Evolutionary conservation across 2,888 invertebrate genomes (phyloP), one percentile per base, ranked within the genome.

Genomic region (Phytoseiulus persimilis): DNA sequence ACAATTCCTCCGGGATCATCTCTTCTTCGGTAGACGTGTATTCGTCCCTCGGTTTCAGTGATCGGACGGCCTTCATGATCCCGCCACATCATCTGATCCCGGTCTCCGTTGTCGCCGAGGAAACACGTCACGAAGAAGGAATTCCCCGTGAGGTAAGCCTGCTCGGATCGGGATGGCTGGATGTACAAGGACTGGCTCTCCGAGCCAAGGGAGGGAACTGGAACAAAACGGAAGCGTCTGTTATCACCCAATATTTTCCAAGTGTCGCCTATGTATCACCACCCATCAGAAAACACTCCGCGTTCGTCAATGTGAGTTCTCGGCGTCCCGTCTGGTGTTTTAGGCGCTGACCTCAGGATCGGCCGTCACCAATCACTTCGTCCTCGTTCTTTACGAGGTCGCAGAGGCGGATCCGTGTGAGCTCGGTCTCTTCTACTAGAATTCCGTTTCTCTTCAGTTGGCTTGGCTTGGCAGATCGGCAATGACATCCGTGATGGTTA

Each of bases 71-170:
- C 87, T 45, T 87, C 87, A 31, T 28, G 87, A 87, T 33, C 33
- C n/a, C 87, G 87, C 87, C 87, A 87, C 87, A 87, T 87, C 87
- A 87, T n/a, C 32, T 87, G 87, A 39, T 31, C 32, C 39, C 87
- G 87, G 32, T 87, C 87, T 32, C 11, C 87, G 87, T 87, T 14
- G 39, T 33, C 32, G 14, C 87, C 87, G 45, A 87, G 84, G 84
- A 84, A 87, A 31, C 87, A 87, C 87, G 87, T 87, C 87, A 87
- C 87, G 87, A 87, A 87, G 87, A 87, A 87, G 87, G 87, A 87
- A 28, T 87, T 33, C 28, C 87, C 87, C 33, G 87, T 87, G 39
- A 87, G 87, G 87, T 87, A 87, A 45, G 87, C 87, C 45, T 87
- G 87, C 18, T 87, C 87, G 28, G 87, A 33, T 45, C 87, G 87